Evolutionary conservation across 2,113 vertebrate species (phyloP).

Genomic region (Periophthalmus modestus): DNA sequence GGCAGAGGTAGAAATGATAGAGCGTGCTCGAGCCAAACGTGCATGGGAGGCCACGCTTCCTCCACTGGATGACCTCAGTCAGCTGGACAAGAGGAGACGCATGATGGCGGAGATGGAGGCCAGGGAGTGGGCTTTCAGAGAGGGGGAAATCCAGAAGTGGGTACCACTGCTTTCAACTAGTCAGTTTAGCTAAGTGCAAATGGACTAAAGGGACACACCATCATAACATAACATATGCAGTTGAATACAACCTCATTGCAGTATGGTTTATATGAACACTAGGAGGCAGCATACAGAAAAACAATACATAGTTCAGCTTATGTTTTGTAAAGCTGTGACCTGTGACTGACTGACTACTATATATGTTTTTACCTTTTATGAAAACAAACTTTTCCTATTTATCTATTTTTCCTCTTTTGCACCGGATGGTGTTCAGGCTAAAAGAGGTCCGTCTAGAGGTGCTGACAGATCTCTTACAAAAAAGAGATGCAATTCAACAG

Average conservation of each 20-base stretch:
- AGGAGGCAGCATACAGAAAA: not conserved
- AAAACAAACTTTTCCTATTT: not conserved
- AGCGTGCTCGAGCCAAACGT: conserved; percentile 82
- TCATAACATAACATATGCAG: too few species aligned
- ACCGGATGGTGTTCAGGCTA: conserved; percentile 70
- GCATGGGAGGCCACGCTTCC: conserved; percentile 89
- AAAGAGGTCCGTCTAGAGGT: conserved; percentile 82
- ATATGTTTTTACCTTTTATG: not conserved
- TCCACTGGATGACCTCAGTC: conserved; percentile 70
- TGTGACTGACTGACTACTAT: not conserved
- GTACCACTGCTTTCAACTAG: conserved; percentile 6
- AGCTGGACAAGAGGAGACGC: conserved; percentile 79
- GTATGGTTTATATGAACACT: not conserved
- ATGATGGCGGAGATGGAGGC: conserved; percentile 93
- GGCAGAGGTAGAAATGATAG: conserved; percentile 90
- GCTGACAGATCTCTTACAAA: conserved; percentile 77
- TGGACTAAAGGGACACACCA: too few species aligned
- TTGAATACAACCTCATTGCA: not conserved
- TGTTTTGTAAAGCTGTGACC: not conserved
- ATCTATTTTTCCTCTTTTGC: not conserved
- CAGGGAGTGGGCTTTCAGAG: conserved; percentile 91
- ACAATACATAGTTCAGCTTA: not conserved
- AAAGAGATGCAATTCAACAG: conserved; percentile 72
- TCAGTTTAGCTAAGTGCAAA: too few species aligned
- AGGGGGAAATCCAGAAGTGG: conserved; percentile 90